Evolutionary conservation across 1,140 invertebrate genomes (phyloP), one percentile per base, ranked within the genome.

Genomic region (Arctopsyche grandis): DNA sequence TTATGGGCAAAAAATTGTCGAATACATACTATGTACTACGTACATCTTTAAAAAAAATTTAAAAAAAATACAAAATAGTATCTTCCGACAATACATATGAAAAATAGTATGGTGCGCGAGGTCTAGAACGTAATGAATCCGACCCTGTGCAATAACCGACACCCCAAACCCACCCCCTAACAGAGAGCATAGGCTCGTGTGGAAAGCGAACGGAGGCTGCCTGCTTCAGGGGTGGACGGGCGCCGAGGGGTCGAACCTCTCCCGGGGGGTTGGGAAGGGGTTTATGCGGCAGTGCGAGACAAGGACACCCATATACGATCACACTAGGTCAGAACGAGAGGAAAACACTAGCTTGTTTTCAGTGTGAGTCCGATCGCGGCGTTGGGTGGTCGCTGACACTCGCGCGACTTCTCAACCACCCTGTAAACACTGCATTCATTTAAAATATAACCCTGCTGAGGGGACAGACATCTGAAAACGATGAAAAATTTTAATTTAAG

Each of bases 241-340:
- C 12, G 10, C 12, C 10, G 48, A 52, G 48, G 46, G 71, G 71
- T 74, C 29, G 12, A 74, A 29, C 16, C 44, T 4, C 9, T 5
- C 10, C 38, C 5, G n/a, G 7, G 29, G n/a, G 56, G 73, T 10
- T 44, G 74, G 43, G 74, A 60, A 29, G 56, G 71, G 26, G 63
- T 38, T 24, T 48, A 81, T 78, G 80, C 80, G 80, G 80, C 77
- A 81, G 52, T 78, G 77, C 43, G 43, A 44, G 48, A 81, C 46
- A 43, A 77, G 66, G 80, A 80, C 38, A 29, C 44, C 48, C 12
- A 71, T 52, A 80, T 78, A 56, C 75, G 79, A 56, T 19, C 14
- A 5, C 14, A 0, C n/a, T 0, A 10, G 0, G 75, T 26, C 60
- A 22, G 38, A 80, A 44, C 16, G 73, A 26, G 80, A 81, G 16